phyloP scores from a whole-genome alignment of 2,797 vertebrate species.

The Spinibarbus caldwelli region DNA sequence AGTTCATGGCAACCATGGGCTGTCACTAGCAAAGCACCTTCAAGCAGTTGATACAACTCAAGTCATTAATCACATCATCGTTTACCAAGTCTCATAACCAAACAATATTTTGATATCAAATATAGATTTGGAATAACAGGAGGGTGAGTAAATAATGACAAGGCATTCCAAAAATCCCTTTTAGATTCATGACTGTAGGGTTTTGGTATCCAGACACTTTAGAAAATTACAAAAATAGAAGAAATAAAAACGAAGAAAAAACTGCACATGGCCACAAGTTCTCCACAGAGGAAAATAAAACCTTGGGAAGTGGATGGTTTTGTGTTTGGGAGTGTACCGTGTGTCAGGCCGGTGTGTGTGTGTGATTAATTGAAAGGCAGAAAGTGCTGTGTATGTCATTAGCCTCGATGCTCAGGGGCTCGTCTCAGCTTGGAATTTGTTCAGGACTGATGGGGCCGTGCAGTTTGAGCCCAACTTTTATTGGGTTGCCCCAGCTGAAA shows the following conservation, averaged over 20 bases:
- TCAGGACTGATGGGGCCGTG: conserved; percentile 62
- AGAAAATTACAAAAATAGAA: not conserved
- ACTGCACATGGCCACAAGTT: conserved; percentile 20
- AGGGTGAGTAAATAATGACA: not conserved
- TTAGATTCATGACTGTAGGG: not conserved
- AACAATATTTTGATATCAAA: too few species aligned
- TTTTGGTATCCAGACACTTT: not conserved
- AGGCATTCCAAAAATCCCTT: not conserved
- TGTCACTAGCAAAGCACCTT: too few species aligned
- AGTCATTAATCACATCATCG: too few species aligned
- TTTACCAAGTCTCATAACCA: too few species aligned
- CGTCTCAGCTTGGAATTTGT: conserved; percentile 65
- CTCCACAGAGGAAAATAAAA: conserved; percentile 20
- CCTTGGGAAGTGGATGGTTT: conserved; percentile 21
- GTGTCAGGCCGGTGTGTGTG: conserved; percentile 44
- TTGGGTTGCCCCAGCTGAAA: conserved; percentile 59
- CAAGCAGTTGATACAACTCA: too few species aligned
- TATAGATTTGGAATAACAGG: not conserved
- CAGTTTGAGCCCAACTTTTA: conserved; percentile 55
- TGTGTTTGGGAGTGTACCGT: conserved; percentile 51
- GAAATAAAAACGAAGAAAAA: not conserved
- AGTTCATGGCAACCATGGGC: too few species aligned
- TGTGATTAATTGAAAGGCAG: conserved; percentile 66
- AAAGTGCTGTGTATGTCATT: conserved; percentile 67
- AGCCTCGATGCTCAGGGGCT: conserved; percentile 58